Base-by-base conservation (phyloP, 2,113 vertebrate species). In the Lamprotornis superbus region DNA sequence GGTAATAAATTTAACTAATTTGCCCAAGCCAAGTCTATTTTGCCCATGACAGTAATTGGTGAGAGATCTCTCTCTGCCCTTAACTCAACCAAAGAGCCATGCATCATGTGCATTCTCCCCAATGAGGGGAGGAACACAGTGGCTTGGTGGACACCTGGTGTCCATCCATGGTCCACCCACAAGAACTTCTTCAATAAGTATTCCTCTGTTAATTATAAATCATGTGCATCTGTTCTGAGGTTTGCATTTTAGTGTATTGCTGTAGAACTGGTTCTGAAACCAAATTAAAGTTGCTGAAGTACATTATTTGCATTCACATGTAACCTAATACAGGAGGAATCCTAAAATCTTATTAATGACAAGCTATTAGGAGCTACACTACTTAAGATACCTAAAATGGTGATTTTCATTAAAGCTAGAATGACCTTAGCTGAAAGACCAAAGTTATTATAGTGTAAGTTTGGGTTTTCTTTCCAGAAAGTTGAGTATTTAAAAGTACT, bases 381-480 rank as follows among this genome's bases (percentile, higher is more conserved):
- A 71, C 21, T 80, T 81, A 91, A 81, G 64, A 88, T 61, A 74
- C 25, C 37, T 56, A 22, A 87, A 86, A 44, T 52, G 28, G 7
- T 81, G 30, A 68, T 82, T 95, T 82, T 88, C 25, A 23, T 83
- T 73, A 79, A 94, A 82, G 33, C 24, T 69, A 57, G n/a, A 68
- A 44, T 64, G 22, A 78, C 22, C 59, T 93, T 35, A 90, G 11
- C 59, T 77, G 68, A 86, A 93, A 86, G 55, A 88, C 59, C 39
- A 86, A 90, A 39, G 7, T 70, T 39, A 77, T 74, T 83, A 64
- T 5, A 87, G 19, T 2, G 0, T 9, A 37, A 69, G 28, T 28
- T 56, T 60, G 10, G 0, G 10, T 60, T 57, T 83, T 78, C 15
- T 90, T 80, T 73, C 39, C 40, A 61, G 21, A 47, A 81, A 73